A percentile compares a stretch with the other conserved stretches of the same genome.
Evolutionary conservation across 2,888 invertebrate genomes (phyloP).

Genomic region (Callimorpha dominula): DNA sequence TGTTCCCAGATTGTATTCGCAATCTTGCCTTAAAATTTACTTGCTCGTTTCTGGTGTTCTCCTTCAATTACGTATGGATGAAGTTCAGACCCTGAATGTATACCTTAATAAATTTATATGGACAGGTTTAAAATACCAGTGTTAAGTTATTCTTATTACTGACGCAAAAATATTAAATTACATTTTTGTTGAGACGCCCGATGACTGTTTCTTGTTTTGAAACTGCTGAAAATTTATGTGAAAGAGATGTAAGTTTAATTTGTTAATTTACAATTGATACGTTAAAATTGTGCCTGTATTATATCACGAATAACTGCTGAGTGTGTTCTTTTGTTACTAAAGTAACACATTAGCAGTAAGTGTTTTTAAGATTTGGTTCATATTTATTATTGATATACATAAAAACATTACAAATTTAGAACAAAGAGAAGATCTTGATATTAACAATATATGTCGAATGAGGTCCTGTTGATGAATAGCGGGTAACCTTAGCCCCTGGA

Average conservation of each 20-base stretch:
- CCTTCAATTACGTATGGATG: conserved; percentile 27
- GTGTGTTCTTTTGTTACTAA: conserved; percentile 8
- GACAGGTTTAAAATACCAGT: conserved; percentile 30
- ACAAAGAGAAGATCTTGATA: too few species aligned
- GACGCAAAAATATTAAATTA: conserved; percentile 46
- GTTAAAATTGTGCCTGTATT: conserved; percentile 58
- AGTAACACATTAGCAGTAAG: not conserved
- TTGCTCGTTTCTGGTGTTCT: too few species aligned
- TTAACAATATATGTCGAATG: not conserved
- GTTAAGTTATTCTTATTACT: conserved; percentile 29
- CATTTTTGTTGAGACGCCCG: conserved; percentile 59
- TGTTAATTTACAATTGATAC: conserved; percentile 16
- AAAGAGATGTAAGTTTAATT: conserved; percentile 29
- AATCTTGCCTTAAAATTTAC: too few species aligned
- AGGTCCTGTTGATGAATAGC: not conserved
- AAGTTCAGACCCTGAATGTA: conserved; percentile 21
- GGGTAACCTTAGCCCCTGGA: not conserved
- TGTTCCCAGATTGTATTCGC: conserved; percentile 56
- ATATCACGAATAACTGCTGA: not conserved
- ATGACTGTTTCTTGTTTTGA: conserved; percentile 63
- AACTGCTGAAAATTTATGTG: conserved; percentile 68
- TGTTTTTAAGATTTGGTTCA: too few species aligned
- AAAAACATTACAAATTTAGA: too few species aligned
- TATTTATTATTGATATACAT: too few species aligned
- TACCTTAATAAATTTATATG: conserved; percentile 26